Evolutionary conservation across 2,888 invertebrate species (phyloP), one percentile per base, ranked within the genome.

Genomic region (Spodoptera littoralis): DNA sequence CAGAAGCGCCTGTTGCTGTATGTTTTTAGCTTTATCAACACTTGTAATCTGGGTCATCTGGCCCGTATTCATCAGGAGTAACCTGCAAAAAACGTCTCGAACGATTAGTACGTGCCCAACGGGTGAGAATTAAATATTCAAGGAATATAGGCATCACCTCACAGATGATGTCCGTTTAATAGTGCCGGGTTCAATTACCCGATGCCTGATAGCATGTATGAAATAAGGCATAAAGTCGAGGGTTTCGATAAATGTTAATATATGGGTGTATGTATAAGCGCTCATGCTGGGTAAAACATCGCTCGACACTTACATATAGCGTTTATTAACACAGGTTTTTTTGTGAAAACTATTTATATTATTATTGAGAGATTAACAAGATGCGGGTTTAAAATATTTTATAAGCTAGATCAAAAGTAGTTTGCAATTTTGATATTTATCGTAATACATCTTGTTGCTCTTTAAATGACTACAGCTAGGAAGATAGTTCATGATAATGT

Each of bases 61-160:
- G 0, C 95, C 95, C 24, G 92, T 87, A 77, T 95, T 96, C 96
- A 96, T 96, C 56, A 96, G 92, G 59, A 96, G 76, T 84, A 96
- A 89, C 78, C 96, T 96, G 83, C 1, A 74, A 75, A 48, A 24
- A 27, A 51, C 8, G 36, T 8, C 36, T 36, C 36, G 6, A 45
- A 44, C 1, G 6, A 27, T 63, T 13, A 60, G 8, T 13, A n/a
- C 11, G 54, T 11, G n/a, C 3, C 50, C 27, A 44, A 44, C 13
- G 9, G 27, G 4, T 0, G 41, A 54, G 44, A 57, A 5, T 27
- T 47, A 57, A 5, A 18, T 47, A 56, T 6, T n/a, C 13, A 56
- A 42, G 12, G 1, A 51, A 18, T 30, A 30, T 55, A 42, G 18
- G 11, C n/a, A 43, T 61, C 55, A 55, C 61, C 56, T 51, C 47